phyloP scores from a whole-genome alignment of 2,888 invertebrate species.

The Volucella zonaria region DNA sequence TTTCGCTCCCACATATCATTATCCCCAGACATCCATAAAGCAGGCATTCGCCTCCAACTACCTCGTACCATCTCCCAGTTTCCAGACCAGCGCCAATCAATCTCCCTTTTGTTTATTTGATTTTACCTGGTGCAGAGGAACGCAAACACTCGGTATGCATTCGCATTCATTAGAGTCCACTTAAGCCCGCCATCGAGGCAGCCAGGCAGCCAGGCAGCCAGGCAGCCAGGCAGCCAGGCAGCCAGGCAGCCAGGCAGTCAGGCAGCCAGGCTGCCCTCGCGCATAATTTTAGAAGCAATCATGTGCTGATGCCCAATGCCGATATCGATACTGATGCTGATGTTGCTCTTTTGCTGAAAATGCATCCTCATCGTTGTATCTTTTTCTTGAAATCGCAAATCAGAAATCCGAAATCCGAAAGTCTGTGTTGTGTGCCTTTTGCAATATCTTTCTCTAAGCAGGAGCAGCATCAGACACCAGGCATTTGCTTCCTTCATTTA shows the following conservation, averaged over 20 bases:
- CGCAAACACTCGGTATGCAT: constrained; percentile 44
- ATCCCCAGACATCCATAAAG: constrained; percentile 5
- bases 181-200: background rate
- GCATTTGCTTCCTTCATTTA: constrained; percentile 66
- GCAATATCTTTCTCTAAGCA: constrained; percentile 10
- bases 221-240: background rate
- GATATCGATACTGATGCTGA: constrained; percentile 42
- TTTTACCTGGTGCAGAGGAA: constrained; percentile 52
- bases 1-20: constrained; percentile 62
- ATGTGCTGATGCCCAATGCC: constrained; percentile 32
- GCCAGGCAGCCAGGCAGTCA: background rate
- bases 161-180: constrained; percentile 68
- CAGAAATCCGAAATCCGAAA: constrained; percentile 48
- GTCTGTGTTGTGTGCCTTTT: constrained; percentile 10
- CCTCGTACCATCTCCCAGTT: background rate
- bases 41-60: background rate
- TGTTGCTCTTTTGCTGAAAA: background rate
- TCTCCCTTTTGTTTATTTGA: constrained; percentile 46
- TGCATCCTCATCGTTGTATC: constrained; percentile 19
- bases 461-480: constrained; percentile 33
- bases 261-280: constrained; percentile 4
- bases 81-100: constrained; percentile 66
- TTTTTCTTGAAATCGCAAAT: constrained; percentile 31
- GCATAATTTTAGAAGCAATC: constrained; percentile 23
- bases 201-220: background rate